These are phyloP conservation scores for Peribatodes rhomboidaria DNA, from an alignment of 2,888 invertebrate species.

Conservation along the genomic window DNA sequence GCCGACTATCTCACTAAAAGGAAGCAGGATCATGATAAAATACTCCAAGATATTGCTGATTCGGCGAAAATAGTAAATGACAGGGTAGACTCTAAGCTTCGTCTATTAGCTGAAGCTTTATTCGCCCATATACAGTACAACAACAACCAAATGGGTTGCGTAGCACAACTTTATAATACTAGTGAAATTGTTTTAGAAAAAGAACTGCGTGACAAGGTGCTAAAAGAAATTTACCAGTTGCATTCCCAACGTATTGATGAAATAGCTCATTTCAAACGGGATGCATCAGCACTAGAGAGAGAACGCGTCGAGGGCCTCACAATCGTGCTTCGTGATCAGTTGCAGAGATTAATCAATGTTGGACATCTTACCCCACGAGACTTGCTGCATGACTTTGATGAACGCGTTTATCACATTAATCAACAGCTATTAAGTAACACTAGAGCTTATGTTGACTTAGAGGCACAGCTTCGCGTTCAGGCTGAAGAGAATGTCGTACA, in stretches of 20 bases:
- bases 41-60: conserved; percentile 54
- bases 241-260: conserved; percentile 56
- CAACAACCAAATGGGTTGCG: conserved; percentile 62
- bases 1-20: conserved; percentile 67
- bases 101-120: conserved; percentile 61
- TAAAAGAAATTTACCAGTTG: conserved; percentile 56
- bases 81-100: conserved; percentile 63
- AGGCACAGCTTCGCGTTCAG: conserved; percentile 63
- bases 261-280: conserved; percentile 61
- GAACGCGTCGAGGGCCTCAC: conserved; percentile 68
- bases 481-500: conserved; percentile 59
- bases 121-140: conserved; percentile 63
- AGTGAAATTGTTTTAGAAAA: conserved; percentile 40
- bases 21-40: conserved; percentile 58
- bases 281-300: conserved; percentile 65
- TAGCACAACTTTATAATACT: conserved; percentile 52
- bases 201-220: conserved; percentile 53
- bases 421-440: conserved; percentile 75
- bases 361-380: conserved; percentile 68
- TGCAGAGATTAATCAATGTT: conserved; percentile 63
- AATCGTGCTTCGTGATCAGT: conserved; percentile 64
- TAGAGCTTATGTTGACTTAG: conserved; percentile 69
- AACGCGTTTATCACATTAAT: conserved; percentile 71
- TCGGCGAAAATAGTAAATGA: conserved; percentile 59
- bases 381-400: conserved; percentile 73